Base-by-base conservation (phyloP, 2,888 invertebrate genomes). In the Cosmia trapezina region DNA sequence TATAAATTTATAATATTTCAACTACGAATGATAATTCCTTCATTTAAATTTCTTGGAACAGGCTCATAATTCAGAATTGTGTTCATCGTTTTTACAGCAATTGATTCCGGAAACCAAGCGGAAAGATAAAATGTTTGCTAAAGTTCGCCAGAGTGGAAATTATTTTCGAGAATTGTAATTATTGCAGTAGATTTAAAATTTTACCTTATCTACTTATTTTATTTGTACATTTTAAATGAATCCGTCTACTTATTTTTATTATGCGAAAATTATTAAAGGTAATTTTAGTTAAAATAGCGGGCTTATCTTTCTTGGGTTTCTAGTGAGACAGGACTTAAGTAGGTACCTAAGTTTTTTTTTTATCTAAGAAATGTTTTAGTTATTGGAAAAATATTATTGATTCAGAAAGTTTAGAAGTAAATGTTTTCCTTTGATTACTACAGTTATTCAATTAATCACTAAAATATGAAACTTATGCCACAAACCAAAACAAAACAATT, bases 61-160 rank as follows among this genome's bases (percentile, higher is more conserved):
- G 45, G 19, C n/a, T 63, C 69, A 54, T 79, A 67, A 67, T 61
- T 73, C 45, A 65, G 45, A 43, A 51, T 45, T 47, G 69, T 17
- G 59, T 4, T 69, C 51, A 73, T 64, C 54, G 61, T 73, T 79
- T 72, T 80, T 47, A 70, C 80, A 80, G 80, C 62, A 73, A 84
- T 81, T 80, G 80, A 74, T 80, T 74, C 14, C 59, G 12, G 56
- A 74, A 73, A 83, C 59, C 75, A 45, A 61, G 53, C 22, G 68
- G 72, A 81, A 77, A 78, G 83, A 84, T 84, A 81, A 81, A 49
- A 22, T n/a, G 59, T 62, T 70, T 59, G 37, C 51, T 51, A 8
- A 61, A 59, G 71, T 71, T 69, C 76, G 43, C 28, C 33, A 7
- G 54, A 47, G 57, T 37, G 57, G 70, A 80, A 71, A 65, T 62